These are phyloP conservation scores for Leptoclinus maculatus DNA, from an alignment of 2,797 vertebrate genomes.

Conservation along the genomic window DNA sequence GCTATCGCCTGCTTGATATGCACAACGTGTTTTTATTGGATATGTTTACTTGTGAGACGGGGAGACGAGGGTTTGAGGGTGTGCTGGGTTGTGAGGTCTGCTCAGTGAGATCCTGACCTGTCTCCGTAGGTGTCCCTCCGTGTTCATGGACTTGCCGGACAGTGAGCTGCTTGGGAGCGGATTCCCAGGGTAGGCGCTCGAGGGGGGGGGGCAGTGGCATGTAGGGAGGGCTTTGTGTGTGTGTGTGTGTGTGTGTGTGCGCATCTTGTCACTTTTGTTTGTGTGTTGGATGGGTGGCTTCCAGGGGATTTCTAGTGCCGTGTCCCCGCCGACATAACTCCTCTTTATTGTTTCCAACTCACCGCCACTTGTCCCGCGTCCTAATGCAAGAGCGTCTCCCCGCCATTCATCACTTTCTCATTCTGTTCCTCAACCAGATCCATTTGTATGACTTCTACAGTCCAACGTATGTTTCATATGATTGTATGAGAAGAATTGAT, in stretches of 20 bases:
- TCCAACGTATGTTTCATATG: neutral
- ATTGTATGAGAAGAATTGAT: constrained; percentile 1
- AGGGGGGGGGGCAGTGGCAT: constrained; percentile 66
- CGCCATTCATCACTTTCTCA: constrained; percentile 30
- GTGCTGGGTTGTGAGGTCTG: constrained; percentile 67
- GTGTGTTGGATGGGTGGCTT: constrained; percentile 49
- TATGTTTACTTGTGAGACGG: neutral
- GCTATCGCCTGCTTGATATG: neutral
- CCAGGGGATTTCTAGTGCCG: neutral
- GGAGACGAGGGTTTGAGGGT: constrained; percentile 11
- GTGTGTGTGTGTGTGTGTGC: constrained; percentile 40
- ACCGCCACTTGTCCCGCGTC: constrained; percentile 11
- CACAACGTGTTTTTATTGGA: neutral
- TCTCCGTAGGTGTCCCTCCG: constrained; percentile 89
- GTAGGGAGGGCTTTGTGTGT: constrained; percentile 68
- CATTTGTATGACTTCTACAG: constrained; percentile 21
- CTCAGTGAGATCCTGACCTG: constrained; percentile 86
- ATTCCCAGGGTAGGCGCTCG: constrained; percentile 86
- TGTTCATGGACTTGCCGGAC: constrained; percentile 90
- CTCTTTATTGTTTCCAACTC: constrained; percentile 40
- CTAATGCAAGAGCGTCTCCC: constrained; percentile 34
- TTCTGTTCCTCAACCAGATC: constrained; percentile 10
- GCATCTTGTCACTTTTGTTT: constrained; percentile 61
- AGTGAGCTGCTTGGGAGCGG: constrained; percentile 88
- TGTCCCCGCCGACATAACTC: constrained; percentile 1